Percentiles rank a stretch among this genome's conserved stretches.
Conservation (phyloP, 92 coral and sea anemone genomes). For the Zoanthus sansibaricus region DNA sequence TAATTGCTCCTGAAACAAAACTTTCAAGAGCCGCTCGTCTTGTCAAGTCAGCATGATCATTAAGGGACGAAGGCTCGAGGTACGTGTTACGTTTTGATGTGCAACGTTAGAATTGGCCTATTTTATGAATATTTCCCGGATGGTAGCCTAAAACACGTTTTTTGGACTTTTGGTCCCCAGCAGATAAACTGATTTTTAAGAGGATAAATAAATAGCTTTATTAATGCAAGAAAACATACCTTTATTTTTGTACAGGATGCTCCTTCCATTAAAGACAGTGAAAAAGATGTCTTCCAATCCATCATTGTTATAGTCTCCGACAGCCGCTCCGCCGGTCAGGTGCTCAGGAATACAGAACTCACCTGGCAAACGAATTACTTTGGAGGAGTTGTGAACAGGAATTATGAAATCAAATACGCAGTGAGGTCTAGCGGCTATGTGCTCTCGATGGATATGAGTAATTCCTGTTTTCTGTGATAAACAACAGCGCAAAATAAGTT, state of each 20-base stretch:
- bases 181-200: no score
- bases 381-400: constrained; percentile 80
- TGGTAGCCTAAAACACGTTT: no score
- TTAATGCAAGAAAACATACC: constrained; percentile 51
- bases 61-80: no score
- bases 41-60: no score
- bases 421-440: constrained; percentile 88
- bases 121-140: no score
- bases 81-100: no score
- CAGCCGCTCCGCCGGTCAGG: constrained; percentile 96
- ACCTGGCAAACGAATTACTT: constrained; percentile 70
- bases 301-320: constrained; percentile 94
- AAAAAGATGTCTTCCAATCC: constrained; percentile 90
- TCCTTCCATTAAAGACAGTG: constrained; percentile 76
- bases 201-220: no score
- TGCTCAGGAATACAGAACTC: constrained; percentile 95
- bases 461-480: constrained; percentile 78
- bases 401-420: constrained; percentile 88
- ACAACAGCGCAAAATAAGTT: background rate
- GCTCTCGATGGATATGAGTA: constrained; percentile 79
- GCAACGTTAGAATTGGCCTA: no score
- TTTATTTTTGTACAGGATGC: constrained; percentile 83
- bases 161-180: no score
- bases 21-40: no score
- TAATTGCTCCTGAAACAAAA: no score